These are phyloP conservation scores for Rhynchomys soricoides DNA, from an alignment of 2,113 vertebrate species.

Conservation along the genomic window DNA sequence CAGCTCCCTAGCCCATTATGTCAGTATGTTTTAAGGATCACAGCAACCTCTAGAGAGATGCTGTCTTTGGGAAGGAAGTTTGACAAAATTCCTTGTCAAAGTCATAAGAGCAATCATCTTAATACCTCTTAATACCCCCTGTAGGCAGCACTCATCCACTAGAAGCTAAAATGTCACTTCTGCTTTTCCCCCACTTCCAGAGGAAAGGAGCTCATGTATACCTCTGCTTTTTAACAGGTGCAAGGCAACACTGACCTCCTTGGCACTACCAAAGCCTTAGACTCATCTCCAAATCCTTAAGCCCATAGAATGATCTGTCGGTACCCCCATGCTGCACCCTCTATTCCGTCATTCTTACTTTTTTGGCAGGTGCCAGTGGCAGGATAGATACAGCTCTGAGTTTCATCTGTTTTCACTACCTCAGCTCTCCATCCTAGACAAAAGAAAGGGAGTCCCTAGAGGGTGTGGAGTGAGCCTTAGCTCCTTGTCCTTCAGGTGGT, in stretches of 20 bases:
- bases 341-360: too few relatives aligned
- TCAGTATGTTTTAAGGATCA: background rate
- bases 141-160: background rate
- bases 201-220: background rate
- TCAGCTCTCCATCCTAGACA: background rate
- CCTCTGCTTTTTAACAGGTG: background rate
- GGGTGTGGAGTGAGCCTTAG: background rate
- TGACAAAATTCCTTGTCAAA: fast-evolving
- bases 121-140: background rate
- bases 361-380: background rate
- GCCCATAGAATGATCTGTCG: background rate
- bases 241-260: background rate
- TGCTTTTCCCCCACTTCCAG: fast-evolving
- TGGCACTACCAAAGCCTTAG: background rate
- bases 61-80: background rate
- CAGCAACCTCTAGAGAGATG: background rate
- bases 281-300: background rate
- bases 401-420: background rate
- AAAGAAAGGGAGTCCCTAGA: background rate
- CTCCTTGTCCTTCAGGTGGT: background rate
- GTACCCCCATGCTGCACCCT: too few relatives aligned
- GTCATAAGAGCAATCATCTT: fast-evolving
- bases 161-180: background rate
- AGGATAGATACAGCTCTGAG: background rate
- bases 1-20: too few relatives aligned